Conservation (phyloP, 2,113 vertebrate species). For the Neodontobutis hainanensis region DNA sequence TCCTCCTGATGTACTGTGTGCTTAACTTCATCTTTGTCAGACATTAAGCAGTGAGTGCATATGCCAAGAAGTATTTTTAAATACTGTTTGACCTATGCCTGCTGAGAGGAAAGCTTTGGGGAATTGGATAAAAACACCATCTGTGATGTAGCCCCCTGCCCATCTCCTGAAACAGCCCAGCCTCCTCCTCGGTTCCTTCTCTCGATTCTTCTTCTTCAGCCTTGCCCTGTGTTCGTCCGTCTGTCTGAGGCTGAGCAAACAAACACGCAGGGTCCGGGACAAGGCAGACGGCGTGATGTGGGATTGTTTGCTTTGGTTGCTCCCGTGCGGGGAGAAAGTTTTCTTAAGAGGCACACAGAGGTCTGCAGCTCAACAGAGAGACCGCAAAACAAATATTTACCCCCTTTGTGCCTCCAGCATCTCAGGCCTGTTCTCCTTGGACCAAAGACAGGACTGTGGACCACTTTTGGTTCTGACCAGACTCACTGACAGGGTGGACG, state of each 20-base stretch:
- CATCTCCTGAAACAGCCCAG: constrained; percentile 28
- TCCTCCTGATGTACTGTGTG: neutral
- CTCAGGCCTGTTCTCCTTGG: constrained; percentile 29
- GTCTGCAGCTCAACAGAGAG: constrained; percentile 66
- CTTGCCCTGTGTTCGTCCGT: constrained; percentile 54
- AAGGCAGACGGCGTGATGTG: constrained; percentile 66
- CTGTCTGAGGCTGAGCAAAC: constrained; percentile 67
- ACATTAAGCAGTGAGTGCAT: constrained; percentile 28
- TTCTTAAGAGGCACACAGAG: constrained; percentile 74
- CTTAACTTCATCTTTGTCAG: constrained; percentile 17
- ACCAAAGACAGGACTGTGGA: constrained; percentile 42
- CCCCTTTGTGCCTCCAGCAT: constrained; percentile 46
- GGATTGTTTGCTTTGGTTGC: constrained; percentile 74
- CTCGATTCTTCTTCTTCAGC: constrained; percentile 37
- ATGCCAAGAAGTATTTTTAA: constrained; percentile 57
- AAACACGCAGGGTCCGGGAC: constrained; percentile 66
- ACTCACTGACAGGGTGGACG: too few species aligned
- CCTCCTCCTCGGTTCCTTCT: constrained; percentile 43
- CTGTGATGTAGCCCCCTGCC: constrained; percentile 60
- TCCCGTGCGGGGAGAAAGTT: constrained; percentile 71
- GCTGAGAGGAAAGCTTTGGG: constrained; percentile 57
- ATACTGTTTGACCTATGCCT: constrained; percentile 44
- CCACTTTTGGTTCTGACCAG: constrained; percentile 36
- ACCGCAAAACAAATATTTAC: constrained; percentile 78
- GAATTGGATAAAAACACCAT: constrained; percentile 67